A percentile compares a stretch with the other conserved stretches of the same genome.
phyloP scores from a whole-genome alignment of 2,888 invertebrate genomes.

The Drosophila maculinotata region DNA sequence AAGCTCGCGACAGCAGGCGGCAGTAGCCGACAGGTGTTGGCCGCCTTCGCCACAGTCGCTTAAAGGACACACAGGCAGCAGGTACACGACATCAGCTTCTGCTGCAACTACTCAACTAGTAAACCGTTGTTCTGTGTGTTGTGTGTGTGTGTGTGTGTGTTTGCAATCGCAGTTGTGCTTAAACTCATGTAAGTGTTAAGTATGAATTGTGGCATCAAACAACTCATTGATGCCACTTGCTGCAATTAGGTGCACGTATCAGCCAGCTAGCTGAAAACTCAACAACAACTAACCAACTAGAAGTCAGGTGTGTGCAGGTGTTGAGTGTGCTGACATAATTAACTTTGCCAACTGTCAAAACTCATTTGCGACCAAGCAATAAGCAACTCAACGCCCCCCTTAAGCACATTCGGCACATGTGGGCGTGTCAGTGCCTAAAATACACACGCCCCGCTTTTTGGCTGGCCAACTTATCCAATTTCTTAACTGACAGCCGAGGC shows the following conservation, averaged over 20 bases:
- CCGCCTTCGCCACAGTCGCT: conserved; percentile 58
- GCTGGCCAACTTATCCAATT: conserved; percentile 39
- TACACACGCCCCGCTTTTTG: conserved; percentile 3
- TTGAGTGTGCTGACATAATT: conserved; percentile 38
- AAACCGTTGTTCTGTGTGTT: neutral
- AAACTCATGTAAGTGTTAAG: conserved; percentile 14
- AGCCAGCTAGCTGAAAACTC: neutral
- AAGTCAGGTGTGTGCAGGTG: conserved; percentile 1
- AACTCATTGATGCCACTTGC: conserved; percentile 3
- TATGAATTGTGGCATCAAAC: conserved; percentile 1
- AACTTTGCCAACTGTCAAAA: conserved; percentile 50
- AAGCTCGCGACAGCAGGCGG: conserved; percentile 44
- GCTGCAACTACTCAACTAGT: conserved; percentile 3
- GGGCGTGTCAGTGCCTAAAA: conserved; percentile 16
- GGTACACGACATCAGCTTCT: conserved; percentile 56
- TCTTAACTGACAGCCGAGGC: conserved; percentile 27
- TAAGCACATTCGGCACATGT: conserved; percentile 4
- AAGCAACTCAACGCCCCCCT: conserved; percentile 21
- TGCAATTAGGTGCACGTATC: conserved; percentile 13
- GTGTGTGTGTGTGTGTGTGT: conserved; percentile 19
- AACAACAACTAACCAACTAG: neutral
- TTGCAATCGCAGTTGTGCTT: conserved; percentile 20
- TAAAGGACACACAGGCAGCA: conserved; percentile 70
- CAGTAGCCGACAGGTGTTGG: conserved; percentile 66
- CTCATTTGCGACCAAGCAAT: conserved; percentile 39